phyloP scores from a whole-genome alignment of 2,113 vertebrate species.

The Myodes glareolus region DNA sequence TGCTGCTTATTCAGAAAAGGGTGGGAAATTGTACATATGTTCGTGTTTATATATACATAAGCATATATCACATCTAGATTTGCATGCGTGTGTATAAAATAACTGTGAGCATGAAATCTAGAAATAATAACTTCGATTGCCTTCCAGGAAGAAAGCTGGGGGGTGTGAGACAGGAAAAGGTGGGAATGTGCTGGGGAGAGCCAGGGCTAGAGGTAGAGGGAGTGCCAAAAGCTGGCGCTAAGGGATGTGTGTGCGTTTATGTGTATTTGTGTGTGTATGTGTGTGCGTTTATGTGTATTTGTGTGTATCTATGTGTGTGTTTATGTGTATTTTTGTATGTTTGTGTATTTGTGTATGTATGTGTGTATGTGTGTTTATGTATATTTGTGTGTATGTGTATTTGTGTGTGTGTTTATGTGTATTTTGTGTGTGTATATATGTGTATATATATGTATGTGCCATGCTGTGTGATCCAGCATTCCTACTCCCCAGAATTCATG shows the following conservation, averaged over 20 bases:
- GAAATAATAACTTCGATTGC: constrained; percentile 25
- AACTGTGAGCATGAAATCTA: constrained; percentile 6
- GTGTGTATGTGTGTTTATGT: background rate
- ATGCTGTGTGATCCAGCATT: background rate
- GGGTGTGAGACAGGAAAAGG: background rate
- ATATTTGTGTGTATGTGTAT: background rate
- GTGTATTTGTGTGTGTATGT: background rate
- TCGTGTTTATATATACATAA: background rate
- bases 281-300: background rate
- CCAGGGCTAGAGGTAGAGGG: background rate
- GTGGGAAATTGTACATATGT: background rate
- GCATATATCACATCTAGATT: background rate
- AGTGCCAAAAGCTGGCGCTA: background rate
- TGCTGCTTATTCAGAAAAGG: background rate
- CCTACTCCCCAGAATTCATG: background rate
- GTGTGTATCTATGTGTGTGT: background rate
- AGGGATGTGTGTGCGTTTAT: background rate
- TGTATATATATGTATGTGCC: background rate
- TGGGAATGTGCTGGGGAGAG: background rate
- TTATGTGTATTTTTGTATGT: background rate
- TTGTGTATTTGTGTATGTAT: accelerated
- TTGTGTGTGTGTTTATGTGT: background rate
- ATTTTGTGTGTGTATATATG: background rate
- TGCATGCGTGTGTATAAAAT: background rate
- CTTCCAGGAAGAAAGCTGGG: constrained; percentile 51